Evolutionary conservation across 2,797 vertebrate genomes (phyloP).

Genomic region (Scleropages formosus): DNA sequence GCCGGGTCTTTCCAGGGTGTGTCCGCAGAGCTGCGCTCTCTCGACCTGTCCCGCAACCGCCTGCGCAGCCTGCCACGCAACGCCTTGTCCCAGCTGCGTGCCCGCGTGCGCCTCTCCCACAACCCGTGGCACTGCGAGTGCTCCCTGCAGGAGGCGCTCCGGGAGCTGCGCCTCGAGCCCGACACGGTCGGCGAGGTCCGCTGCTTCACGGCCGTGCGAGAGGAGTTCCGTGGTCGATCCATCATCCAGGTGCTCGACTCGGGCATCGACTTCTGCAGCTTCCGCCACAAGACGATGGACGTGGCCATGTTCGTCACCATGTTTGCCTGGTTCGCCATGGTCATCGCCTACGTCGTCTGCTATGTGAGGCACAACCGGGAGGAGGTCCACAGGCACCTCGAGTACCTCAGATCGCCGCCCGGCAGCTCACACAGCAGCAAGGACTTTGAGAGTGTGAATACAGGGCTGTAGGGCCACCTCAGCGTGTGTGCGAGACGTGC

Average conservation of each 20-base stretch:
- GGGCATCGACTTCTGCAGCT: constrained; percentile 86
- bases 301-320: constrained; percentile 90
- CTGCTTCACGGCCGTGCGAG: constrained; percentile 82
- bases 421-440: constrained; percentile 73
- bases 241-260: constrained; percentile 88
- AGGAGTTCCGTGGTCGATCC: constrained; percentile 82
- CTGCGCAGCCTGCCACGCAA: constrained; percentile 86
- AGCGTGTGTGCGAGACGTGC: no score
- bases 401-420: constrained; percentile 82
- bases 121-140: constrained; percentile 96
- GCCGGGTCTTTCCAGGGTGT: constrained; percentile 80
- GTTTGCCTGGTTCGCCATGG: constrained; percentile 94
- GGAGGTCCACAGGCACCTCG: constrained; percentile 79
- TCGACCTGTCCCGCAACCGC: constrained; percentile 86
- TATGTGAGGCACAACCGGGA: constrained; percentile 91
- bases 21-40: constrained; percentile 72
- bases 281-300: constrained; percentile 83
- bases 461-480: constrained; percentile 69
- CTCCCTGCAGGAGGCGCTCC: constrained; percentile 84
- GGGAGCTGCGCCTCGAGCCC: constrained; percentile 80
- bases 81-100: constrained; percentile 76
- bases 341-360: constrained; percentile 83
- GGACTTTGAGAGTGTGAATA: constrained; percentile 80
- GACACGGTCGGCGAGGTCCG: constrained; percentile 82
- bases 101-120: constrained; percentile 83